Conservation (phyloP, 2,888 invertebrate genomes). For the Anthophora plumipes region DNA sequence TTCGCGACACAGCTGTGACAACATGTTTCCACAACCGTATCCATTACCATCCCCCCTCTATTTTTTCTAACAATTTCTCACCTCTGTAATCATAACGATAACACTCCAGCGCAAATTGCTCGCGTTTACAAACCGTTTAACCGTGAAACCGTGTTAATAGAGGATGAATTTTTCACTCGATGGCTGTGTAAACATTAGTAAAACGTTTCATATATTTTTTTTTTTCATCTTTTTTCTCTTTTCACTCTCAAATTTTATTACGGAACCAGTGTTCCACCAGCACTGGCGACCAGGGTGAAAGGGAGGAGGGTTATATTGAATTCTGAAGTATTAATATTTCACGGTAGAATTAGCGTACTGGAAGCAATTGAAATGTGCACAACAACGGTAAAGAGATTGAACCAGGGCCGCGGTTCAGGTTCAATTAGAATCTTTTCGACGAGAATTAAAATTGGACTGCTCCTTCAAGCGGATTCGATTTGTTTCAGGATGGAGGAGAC, state of each 20-base stretch:
- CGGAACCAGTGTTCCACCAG: background rate
- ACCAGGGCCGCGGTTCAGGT: slow-evolving; percentile 19
- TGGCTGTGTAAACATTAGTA: background rate
- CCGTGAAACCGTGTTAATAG: background rate
- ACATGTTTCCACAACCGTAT: slow-evolving; percentile 22
- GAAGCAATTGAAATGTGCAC: slow-evolving; percentile 23
- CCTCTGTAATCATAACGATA: slow-evolving; percentile 14
- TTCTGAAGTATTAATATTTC: slow-evolving; percentile 39
- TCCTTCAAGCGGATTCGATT: slow-evolving; percentile 62
- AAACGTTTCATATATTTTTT: no score
- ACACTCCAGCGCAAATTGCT: background rate
- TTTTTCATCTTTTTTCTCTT: no score
- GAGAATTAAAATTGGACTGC: slow-evolving; percentile 66
- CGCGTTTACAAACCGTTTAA: background rate
- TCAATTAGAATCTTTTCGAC: slow-evolving; percentile 65
- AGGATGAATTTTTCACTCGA: background rate
- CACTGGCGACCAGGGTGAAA: background rate
- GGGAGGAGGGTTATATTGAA: background rate
- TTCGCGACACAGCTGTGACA: slow-evolving; percentile 34
- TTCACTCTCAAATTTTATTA: slow-evolving; percentile 9
- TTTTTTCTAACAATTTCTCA: slow-evolving; percentile 14
- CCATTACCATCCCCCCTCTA: slow-evolving; percentile 7
- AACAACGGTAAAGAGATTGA: slow-evolving; percentile 36
- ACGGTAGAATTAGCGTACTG: slow-evolving; percentile 25
- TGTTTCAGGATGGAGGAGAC: slow-evolving; percentile 91